Evolutionary conservation across 2,113 vertebrate genomes (phyloP).

Genomic region (Pithys albifrons): DNA sequence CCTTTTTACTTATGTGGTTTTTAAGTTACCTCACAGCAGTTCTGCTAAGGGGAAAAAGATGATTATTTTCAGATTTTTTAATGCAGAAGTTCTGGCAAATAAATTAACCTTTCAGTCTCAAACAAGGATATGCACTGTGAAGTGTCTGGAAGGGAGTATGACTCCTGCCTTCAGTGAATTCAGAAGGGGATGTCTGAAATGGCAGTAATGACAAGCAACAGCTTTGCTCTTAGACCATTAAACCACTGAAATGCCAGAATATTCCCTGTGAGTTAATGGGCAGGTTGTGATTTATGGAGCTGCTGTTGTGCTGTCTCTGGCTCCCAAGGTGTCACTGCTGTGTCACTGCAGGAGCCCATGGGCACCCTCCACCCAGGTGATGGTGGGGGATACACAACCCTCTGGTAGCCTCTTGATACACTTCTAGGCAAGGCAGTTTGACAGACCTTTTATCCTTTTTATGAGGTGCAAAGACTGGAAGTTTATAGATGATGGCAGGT

Average conservation of each 20-base stretch:
- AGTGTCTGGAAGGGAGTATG: background rate
- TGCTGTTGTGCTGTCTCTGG: background rate
- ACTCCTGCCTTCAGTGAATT: background rate
- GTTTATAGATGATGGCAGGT: background rate
- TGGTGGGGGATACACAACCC: background rate
- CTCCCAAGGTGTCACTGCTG: background rate
- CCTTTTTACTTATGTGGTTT: background rate
- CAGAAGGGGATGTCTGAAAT: background rate
- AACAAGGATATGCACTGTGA: background rate
- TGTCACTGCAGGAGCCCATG: background rate
- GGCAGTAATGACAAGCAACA: background rate
- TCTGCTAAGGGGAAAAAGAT: background rate
- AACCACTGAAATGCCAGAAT: background rate
- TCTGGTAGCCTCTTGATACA: background rate
- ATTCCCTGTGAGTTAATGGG: background rate
- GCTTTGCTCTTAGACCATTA: background rate
- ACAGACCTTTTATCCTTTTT: background rate
- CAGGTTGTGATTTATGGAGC: background rate
- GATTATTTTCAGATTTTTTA: background rate
- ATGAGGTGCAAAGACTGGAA: background rate
- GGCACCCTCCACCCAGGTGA: background rate
- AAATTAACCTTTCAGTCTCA: slow-evolving; percentile 9
- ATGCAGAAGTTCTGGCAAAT: background rate
- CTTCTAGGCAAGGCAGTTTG: background rate
- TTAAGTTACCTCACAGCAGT: background rate